Conservation (phyloP, 2,113 vertebrate genomes). For the Myrmecobius fasciatus region DNA sequence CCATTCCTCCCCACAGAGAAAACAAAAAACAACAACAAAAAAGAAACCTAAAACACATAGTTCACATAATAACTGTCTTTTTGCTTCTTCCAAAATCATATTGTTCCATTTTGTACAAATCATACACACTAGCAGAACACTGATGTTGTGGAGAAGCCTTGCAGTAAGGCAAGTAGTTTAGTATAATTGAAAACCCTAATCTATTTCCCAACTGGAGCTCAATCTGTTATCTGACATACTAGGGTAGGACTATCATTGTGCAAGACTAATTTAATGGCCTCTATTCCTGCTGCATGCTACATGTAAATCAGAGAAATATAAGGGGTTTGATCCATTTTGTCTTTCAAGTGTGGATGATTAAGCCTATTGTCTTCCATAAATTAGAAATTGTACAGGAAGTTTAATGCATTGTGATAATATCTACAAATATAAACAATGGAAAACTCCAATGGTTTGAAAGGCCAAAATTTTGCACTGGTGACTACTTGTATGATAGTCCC, state of each 20-base stretch:
- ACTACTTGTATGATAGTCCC: not conserved
- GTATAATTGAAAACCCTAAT: not conserved
- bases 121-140: not conserved
- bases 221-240: not conserved
- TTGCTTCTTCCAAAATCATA: not conserved
- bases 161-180: not conserved
- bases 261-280: not conserved
- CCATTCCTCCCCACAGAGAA: not conserved
- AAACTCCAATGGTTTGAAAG: not conserved
- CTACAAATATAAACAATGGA: not conserved
- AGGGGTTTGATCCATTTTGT: not conserved
- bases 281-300: not conserved
- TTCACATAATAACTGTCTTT: not conserved
- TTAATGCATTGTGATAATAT: not conserved
- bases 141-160: not conserved
- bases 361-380: not conserved
- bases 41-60: not conserved
- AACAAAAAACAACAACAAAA: not conserved
- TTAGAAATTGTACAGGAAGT: not conserved
- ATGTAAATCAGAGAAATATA: not conserved
- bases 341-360: not conserved
- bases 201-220: not conserved
- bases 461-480: not conserved
- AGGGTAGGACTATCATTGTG: not conserved
- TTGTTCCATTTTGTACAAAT: not conserved